These are phyloP conservation scores for Callionymus lyra DNA, from an alignment of 2,113 vertebrate species.

Conservation along the genomic window DNA sequence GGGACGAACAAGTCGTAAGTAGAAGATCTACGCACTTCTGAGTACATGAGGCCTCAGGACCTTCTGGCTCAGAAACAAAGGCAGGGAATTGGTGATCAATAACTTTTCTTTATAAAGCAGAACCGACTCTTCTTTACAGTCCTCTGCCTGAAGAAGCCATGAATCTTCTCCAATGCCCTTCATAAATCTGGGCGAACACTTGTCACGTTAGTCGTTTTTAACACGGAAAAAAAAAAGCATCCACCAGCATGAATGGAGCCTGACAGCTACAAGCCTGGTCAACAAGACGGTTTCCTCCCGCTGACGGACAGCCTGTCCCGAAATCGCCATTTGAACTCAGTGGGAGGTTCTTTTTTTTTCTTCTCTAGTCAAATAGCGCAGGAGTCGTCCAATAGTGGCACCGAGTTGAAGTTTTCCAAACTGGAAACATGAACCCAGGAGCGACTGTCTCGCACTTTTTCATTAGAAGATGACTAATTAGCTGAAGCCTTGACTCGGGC, in stretches of 20 bases:
- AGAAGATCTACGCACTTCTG: too few relatives aligned
- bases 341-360: conserved; percentile 6
- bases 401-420: conserved; percentile 15
- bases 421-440: conserved; percentile 16
- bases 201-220: conserved; percentile 13
- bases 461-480: conserved; percentile 36
- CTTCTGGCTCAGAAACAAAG: too few relatives aligned
- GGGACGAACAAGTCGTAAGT: too few relatives aligned
- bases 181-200: conserved; percentile 13
- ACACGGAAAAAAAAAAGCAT: conserved; percentile 28
- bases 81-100: too few relatives aligned
- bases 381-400: conserved; percentile 20
- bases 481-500: conserved; percentile 18
- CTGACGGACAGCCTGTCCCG: conserved; percentile 24
- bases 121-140: not conserved
- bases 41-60: too few relatives aligned
- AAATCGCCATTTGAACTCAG: conserved; percentile 8
- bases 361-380: conserved; percentile 35
- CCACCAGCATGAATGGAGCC: conserved; percentile 8
- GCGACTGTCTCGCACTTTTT: conserved; percentile 26
- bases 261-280: conserved; percentile 31
- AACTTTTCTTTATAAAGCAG: too few relatives aligned
- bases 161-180: conserved; percentile 1
- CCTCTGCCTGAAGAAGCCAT: conserved; percentile 8
- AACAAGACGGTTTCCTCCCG: conserved; percentile 20